A percentile compares a stretch with the other conserved stretches of the same genome.
Evolutionary conservation across 2,888 invertebrate species (phyloP).

Genomic region (Adela reaumurella): DNA sequence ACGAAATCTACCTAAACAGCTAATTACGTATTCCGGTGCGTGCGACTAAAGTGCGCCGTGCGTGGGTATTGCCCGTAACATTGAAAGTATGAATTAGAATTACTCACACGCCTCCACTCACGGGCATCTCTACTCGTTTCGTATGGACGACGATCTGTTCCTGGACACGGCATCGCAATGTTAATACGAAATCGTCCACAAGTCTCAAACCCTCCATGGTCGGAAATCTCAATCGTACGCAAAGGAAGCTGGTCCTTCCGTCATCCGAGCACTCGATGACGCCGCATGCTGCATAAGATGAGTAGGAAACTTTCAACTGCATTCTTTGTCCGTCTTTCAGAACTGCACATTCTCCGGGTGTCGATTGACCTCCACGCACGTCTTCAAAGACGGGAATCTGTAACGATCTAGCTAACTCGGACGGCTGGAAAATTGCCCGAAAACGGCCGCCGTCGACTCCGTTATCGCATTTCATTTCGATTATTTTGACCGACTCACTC

Average conservation of each 20-base stretch:
- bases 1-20: slow-evolving; percentile 2
- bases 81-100: slow-evolving; percentile 32
- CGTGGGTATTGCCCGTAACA: slow-evolving; percentile 18
- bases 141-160: slow-evolving; percentile 49
- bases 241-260: slow-evolving; percentile 33
- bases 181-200: slow-evolving; percentile 45
- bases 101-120: slow-evolving; percentile 29
- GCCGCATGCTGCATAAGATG: slow-evolving; percentile 49
- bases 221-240: slow-evolving; percentile 52
- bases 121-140: slow-evolving; percentile 21
- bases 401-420: background rate
- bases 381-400: slow-evolving; percentile 24
- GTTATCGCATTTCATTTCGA: background rate
- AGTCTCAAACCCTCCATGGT: slow-evolving; percentile 48
- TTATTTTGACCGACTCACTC: background rate
- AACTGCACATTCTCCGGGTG: background rate
- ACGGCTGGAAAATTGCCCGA: background rate
- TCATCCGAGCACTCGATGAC: slow-evolving; percentile 37
- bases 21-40: slow-evolving; percentile 15
- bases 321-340: slow-evolving; percentile 13
- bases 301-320: slow-evolving; percentile 34
- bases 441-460: background rate
- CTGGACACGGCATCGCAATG: slow-evolving; percentile 53
- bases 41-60: slow-evolving; percentile 7
- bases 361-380: background rate